Conservation (phyloP, 2,888 invertebrate genomes). For the Minunthozetes semirufus region DNA sequence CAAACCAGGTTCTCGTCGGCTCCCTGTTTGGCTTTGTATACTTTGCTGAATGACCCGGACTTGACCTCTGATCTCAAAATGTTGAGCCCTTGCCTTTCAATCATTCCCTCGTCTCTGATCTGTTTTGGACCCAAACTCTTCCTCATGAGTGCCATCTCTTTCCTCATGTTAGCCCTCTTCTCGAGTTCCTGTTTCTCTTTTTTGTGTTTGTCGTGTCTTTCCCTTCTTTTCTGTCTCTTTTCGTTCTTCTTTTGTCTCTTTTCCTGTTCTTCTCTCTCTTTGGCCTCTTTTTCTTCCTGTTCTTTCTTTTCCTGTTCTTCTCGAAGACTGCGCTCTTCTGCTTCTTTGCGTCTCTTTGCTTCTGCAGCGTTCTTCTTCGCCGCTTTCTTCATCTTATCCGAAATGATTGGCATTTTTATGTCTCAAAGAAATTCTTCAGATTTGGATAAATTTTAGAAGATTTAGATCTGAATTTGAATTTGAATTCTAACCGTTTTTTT, state of each 20-base stretch:
- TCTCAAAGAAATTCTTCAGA: no score
- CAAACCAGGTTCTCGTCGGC: not conserved
- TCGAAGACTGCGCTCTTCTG: not conserved
- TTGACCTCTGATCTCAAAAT: not conserved
- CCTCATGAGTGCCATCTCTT: constrained; percentile 1
- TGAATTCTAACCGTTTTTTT: no score
- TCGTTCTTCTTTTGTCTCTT: not conserved
- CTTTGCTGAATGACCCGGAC: not conserved
- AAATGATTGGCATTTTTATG: constrained; percentile 6
- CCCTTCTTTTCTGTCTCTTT: not conserved
- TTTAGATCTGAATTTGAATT: no score
- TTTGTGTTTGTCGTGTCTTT: not conserved
- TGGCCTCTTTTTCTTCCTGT: not conserved
- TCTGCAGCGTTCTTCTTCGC: not conserved
- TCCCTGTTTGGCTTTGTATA: not conserved
- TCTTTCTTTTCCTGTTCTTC: constrained; percentile 7
- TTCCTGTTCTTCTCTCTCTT: constrained; percentile 4
- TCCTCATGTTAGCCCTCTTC: not conserved
- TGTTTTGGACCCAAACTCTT: not conserved
- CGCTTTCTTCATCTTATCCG: constrained; percentile 4
- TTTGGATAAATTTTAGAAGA: no score
- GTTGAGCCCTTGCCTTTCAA: not conserved
- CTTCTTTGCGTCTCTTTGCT: not conserved
- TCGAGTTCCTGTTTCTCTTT: not conserved
- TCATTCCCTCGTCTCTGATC: not conserved